Base-by-base conservation (phyloP, 2,797 vertebrate species). In the Gallirallus australis region DNA sequence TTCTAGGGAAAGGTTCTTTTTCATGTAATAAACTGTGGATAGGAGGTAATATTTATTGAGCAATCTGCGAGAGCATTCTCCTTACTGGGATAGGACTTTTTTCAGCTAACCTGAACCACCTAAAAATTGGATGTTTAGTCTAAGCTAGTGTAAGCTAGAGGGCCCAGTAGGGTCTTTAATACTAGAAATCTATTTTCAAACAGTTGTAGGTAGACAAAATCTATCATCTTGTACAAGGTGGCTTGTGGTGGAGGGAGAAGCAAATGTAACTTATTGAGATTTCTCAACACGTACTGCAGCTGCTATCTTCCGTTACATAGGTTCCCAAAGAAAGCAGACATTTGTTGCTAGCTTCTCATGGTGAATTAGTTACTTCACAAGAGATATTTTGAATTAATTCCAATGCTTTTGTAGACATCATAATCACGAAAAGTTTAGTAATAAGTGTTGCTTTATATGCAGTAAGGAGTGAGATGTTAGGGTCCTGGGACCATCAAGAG, bases 381-480 rank as follows among this genome's bases (percentile, higher is more conserved):
- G 18, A 82, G 7, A 6, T 30, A 47, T 54, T 81, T 91, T 82
- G 16, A 61, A n/a, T 40, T 35, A 57, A 53, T 73, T 83, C n/a
- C 4, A 73, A 21, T n/a, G 13, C 73, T 84, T 82, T 1, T 15
- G 66, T 56, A 65, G 17, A 37, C 23, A 14, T 59, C 25, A 83
- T 91, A 89, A 50, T 13, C 20, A 42, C 33, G 65, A 25, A 48
- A 80, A 42, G 7, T 48, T 81, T 92, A 47, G 54, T 25, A 1
- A 0, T 3, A 3, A 54, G 1, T 42, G 6, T 37, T 72, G 12
- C 15, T 72, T 15, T 33, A n/a, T n/a, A 30, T 24, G 16, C 15
- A 16, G n/a, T 50, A 48, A 45, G 4, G 1, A 23, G 25, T 27
- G 25, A 81, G 20, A 12, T 52, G 7, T 37, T 15, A 70, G 20